phyloP scores from a whole-genome alignment of 2,888 invertebrate genomes.

The Chorisops tibialis region DNA sequence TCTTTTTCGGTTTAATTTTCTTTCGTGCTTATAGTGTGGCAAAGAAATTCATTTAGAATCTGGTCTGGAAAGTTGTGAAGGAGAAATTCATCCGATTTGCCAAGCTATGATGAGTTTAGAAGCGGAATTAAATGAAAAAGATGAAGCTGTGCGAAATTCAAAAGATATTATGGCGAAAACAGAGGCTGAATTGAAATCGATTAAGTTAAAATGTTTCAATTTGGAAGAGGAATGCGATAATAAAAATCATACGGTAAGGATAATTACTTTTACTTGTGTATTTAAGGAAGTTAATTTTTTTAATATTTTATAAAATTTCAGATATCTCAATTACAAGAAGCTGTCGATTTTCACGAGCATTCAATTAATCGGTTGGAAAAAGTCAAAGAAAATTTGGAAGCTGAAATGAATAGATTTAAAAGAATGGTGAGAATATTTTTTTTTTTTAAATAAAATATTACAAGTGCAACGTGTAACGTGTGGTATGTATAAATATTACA shows the following conservation, averaged over 20 bases:
- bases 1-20: too few relatives aligned
- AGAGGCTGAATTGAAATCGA: constrained; percentile 2
- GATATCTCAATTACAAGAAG: constrained; percentile 13
- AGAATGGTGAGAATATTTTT: not conserved
- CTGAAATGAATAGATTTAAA: not conserved
- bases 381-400: not conserved
- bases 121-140: constrained; percentile 15
- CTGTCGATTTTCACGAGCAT: constrained; percentile 2
- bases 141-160: not conserved
- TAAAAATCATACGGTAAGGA: constrained; percentile 10
- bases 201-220: not conserved
- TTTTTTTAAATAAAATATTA: too few relatives aligned
- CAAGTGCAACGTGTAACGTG: too few relatives aligned
- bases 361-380: not conserved
- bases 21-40: constrained; percentile 27
- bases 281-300: not conserved
- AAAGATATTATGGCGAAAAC: not conserved
- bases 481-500: too few relatives aligned
- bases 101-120: constrained; percentile 21
- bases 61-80: not conserved
- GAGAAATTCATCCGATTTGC: constrained; percentile 20
- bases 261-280: not conserved
- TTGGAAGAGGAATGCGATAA: not conserved
- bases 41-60: constrained; percentile 3
- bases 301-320: constrained; percentile 1